Base-by-base conservation (phyloP, 2,113 vertebrate genomes). In the Burhinus bistriatus region DNA sequence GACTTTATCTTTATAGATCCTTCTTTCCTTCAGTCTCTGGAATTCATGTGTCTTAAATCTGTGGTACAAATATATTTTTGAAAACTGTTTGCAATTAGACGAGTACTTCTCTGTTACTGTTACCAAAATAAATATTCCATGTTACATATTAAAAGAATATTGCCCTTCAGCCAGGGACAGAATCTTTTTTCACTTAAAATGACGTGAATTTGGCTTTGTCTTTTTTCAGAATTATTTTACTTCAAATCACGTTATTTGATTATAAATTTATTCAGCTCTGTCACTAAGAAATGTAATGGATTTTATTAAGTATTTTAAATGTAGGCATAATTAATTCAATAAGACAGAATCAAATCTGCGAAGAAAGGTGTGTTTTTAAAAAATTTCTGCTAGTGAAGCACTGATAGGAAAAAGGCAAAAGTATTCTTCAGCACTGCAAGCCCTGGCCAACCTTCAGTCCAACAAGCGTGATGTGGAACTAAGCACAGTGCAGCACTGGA, bases 81-180 rank as follows among this genome's bases (percentile, higher is more conserved):
- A 95, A 83, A 95, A 91, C 81, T 95, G 89, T 91, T 96, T 94
- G 95, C 84, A 96, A 95, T 96, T 96, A 95, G 78, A 93, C 62
- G 90, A 96, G 51, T 80, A 57, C 64, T 91, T 65, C 62, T 96
- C 59, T 86, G 58, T 95, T 92, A 91, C 84, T 89, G 69, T 92
- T 95, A 95, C 81, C 76, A 95, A 97, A 95, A 91, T 95, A 95
- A 96, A 97, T 93, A 95, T 87, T 93, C 57, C 42, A 30, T 89
- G 70, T 85, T 89, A 36, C 62, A 77, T 83, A 89, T 94, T 94
- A 90, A 93, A 91, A 80, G 58, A 95, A 54, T 89, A 93, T 70
- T 93, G 49, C 45, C 81, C 58, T 89, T 89, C 45, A 73, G 65
- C 70, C 40, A 85, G 44, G 61, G 57, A 92, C 66, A 62, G 70